Evolutionary conservation across 2,113 vertebrate species (phyloP).

Genomic region (Myodes glareolus): DNA sequence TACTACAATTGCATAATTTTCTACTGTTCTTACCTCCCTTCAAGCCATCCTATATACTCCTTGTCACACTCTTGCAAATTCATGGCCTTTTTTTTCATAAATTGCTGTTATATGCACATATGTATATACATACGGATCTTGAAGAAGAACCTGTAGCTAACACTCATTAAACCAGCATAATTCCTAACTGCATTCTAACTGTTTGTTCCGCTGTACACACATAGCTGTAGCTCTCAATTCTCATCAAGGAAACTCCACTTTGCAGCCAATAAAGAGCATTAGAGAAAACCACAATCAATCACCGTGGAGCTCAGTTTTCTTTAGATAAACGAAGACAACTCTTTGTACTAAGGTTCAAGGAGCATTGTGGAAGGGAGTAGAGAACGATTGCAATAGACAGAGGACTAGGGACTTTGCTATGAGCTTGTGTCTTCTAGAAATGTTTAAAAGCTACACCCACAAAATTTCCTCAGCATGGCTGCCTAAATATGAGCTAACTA

Average conservation of each 20-base stretch:
- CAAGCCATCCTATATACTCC: background rate
- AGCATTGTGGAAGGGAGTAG: background rate
- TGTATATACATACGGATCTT: background rate
- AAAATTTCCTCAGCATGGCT: background rate
- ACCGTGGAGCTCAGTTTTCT: background rate
- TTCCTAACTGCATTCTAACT: background rate
- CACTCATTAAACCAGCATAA: background rate
- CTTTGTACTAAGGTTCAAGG: background rate
- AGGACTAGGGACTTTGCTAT: background rate
- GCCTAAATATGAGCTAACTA: too few species aligned
- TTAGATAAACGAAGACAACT: background rate
- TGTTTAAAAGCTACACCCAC: background rate
- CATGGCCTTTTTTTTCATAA: background rate
- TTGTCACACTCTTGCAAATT: background rate
- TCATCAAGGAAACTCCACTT: background rate
- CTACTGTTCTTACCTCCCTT: background rate
- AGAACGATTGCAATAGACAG: background rate
- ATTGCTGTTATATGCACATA: background rate
- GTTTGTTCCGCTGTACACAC: background rate
- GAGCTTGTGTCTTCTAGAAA: background rate
- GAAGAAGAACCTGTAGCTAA: background rate
- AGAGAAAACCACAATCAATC: background rate
- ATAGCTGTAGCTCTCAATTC: background rate
- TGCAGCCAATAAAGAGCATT: background rate
- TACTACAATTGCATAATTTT: background rate